These are phyloP conservation scores for Toxostoma redivivum DNA, from an alignment of 2,113 vertebrate genomes.

Conservation along the genomic window DNA sequence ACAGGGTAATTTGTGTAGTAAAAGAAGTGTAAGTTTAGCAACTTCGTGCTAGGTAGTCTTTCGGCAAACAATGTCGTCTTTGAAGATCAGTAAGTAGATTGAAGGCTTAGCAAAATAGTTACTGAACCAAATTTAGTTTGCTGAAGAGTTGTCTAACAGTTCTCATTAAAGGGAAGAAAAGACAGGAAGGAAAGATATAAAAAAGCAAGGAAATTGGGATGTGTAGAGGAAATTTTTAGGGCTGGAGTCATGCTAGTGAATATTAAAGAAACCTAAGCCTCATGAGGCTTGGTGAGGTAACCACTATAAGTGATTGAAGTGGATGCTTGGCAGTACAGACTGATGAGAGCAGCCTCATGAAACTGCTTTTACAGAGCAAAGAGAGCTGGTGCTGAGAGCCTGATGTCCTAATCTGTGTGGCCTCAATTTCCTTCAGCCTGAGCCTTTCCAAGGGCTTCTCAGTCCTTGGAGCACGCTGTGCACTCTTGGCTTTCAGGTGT, in stretches of 20 bases:
- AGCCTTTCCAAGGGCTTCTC: not conserved
- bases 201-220: not conserved
- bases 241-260: not conserved
- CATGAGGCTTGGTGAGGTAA: not conserved
- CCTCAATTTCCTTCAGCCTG: not conserved
- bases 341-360: not conserved
- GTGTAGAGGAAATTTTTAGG: not conserved
- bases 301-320: not conserved
- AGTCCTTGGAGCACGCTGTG: accelerated
- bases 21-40: not conserved
- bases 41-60: not conserved
- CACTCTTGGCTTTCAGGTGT: not conserved
- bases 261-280: not conserved
- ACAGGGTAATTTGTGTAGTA: not conserved
- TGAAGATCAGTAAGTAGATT: not conserved
- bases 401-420: not conserved
- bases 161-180: not conserved
- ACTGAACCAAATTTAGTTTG: not conserved
- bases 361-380: not conserved
- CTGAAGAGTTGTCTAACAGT: not conserved
- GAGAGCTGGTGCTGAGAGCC: not conserved
- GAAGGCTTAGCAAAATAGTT: not conserved
- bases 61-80: not conserved
- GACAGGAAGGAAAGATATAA: not conserved
- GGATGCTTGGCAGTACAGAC: not conserved